Evolutionary conservation across 2,888 invertebrate species (phyloP), one percentile per base, ranked within the genome.

Genomic region (Spodoptera picta): DNA sequence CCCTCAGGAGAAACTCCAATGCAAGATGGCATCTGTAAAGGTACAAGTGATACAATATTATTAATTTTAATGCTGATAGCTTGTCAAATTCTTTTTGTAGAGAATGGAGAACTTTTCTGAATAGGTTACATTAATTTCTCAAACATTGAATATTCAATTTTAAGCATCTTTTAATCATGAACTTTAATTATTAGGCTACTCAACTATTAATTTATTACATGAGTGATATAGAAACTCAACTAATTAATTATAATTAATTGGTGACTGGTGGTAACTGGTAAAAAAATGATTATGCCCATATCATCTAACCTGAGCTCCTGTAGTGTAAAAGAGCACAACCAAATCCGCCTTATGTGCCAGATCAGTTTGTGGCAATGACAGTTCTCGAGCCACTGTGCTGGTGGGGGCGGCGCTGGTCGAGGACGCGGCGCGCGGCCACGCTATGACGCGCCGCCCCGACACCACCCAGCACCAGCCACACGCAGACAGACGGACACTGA

Each of bases 1-100:
- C 99, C 99, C 86, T 99, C 99, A 0, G 99, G 98, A 0, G 99
- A 98, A 1, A 98, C 98, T 14, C 98, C 98, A 78, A 99, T 96
- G 83, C 98, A 98, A 0, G 98, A 97, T 9, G 98, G 98, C 87
- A 97, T 95, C 95, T 96, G 61, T 24, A 0, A 7, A 4, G 41
- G 4, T 49, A 41, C 47, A 0, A 45, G 11, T 9, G 5, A 51
- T 24, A n/a, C 4, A 19, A 51, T 11, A 19, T n/a, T 14, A 27
- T 27, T 27, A 5, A 19, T 19, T 19, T 1, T 19, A 19, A 19
- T 2, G 19, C 1, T 19, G 19, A 27, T 27, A 27, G 4, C 27
- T 27, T 3, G 4, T 27, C 27, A 27, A 27, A 27, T 27, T 27
- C 27, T 19, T 19, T 19, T 19, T 19, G 2, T 2, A 19, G 19